These are phyloP conservation scores for Drosophila parvula DNA, from an alignment of 1,140 invertebrate species.

Conservation along the genomic window DNA sequence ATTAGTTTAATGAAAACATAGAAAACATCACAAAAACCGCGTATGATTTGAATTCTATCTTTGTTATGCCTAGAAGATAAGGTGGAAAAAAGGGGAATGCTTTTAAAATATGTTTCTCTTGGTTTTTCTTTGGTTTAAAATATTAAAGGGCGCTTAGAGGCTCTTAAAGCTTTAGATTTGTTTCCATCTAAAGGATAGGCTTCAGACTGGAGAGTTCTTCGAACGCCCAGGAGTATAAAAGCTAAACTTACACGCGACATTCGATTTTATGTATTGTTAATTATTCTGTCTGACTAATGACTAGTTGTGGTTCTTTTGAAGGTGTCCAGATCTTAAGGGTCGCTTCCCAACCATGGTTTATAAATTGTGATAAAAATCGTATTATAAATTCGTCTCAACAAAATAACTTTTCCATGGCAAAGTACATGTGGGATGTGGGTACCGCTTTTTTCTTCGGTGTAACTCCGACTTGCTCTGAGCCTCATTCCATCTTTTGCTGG, in stretches of 20 bases:
- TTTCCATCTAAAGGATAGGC: not conserved
- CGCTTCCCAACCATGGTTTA: no score
- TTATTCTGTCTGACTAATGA: no score
- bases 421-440: no score
- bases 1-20: not conserved
- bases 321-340: no score
- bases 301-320: no score
- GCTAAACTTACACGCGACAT: not conserved
- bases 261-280: no score
- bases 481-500: constrained; percentile 38
- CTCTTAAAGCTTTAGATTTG: no score
- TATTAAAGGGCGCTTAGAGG: not conserved
- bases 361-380: no score
- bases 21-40: not conserved
- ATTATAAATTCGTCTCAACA: not conserved
- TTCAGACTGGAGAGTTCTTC: no score
- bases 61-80: not conserved
- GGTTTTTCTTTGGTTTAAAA: no score
- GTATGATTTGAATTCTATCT: not conserved
- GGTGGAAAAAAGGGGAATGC: no score
- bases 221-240: not conserved
- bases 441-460: constrained; percentile 20
- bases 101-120: no score
- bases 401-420: not conserved
- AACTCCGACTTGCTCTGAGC: constrained; percentile 5